Evolutionary conservation across 2,113 vertebrate genomes (phyloP).

Genomic region (Saccopteryx bilineata): DNA sequence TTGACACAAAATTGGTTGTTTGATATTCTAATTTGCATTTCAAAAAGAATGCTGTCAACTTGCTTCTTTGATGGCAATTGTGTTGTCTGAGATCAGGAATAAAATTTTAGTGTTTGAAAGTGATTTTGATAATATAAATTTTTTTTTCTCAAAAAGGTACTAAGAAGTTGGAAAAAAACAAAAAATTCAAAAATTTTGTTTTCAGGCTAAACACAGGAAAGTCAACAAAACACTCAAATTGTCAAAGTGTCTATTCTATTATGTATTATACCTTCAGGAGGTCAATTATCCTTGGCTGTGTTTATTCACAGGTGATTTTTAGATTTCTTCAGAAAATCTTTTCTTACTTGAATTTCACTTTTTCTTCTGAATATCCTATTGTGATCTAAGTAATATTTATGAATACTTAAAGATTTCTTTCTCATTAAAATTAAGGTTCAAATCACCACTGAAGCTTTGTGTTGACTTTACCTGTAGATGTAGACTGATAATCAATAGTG

Average conservation of each 20-base stretch:
- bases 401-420: neutral
- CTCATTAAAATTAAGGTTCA: conserved; percentile 9
- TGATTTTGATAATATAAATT: conserved; percentile 54
- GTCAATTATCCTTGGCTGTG: conserved; percentile 60
- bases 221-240: conserved; percentile 75
- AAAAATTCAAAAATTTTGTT: conserved; percentile 48
- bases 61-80: conserved; percentile 23
- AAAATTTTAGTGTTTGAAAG: conserved; percentile 37
- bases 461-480: neutral
- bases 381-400: neutral
- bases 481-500: neutral
- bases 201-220: conserved; percentile 54
- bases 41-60: conserved; percentile 56
- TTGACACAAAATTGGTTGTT: conserved; percentile 26
- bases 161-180: conserved; percentile 54
- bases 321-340: conserved; percentile 36
- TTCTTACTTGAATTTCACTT: conserved; percentile 44
- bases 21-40: conserved; percentile 51
- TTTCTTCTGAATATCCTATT: conserved; percentile 30
- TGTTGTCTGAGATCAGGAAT: conserved; percentile 18
- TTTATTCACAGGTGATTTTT: conserved; percentile 72
- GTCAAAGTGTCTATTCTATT: conserved; percentile 59
- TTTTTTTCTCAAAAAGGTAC: neutral
- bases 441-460: neutral
- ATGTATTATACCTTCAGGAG: conserved; percentile 43